Conservation (phyloP, 2,797 vertebrate genomes). For the Girardinus metallicus region DNA sequence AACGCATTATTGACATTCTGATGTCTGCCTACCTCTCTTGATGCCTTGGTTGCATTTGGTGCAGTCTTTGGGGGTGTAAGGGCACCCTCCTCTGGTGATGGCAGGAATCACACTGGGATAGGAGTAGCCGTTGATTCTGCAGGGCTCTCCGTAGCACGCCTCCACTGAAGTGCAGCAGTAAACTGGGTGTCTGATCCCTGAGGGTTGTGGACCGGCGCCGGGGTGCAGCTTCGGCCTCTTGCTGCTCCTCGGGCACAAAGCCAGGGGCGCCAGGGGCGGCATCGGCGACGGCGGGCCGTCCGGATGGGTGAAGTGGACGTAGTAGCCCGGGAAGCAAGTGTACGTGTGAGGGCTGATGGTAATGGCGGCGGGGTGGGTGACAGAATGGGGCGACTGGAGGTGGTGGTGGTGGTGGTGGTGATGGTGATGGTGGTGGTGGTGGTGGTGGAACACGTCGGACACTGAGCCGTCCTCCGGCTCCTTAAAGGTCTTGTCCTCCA, state of each 20-base stretch:
- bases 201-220: conserved; percentile 78
- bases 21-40: conserved; percentile 88
- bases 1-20: background rate
- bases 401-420: conserved; percentile 77
- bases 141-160: conserved; percentile 88
- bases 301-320: conserved; percentile 81
- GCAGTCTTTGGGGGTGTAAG: conserved; percentile 80
- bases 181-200: conserved; percentile 88
- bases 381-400: conserved; percentile 82
- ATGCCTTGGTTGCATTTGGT: conserved; percentile 87
- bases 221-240: conserved; percentile 84
- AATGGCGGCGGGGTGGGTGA: conserved; percentile 73
- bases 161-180: conserved; percentile 91
- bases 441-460: conserved; percentile 86
- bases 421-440: conserved; percentile 77
- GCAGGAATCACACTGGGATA: conserved; percentile 86
- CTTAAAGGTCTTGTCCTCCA: conserved; percentile 89
- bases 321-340: conserved; percentile 83
- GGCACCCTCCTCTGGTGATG: conserved; percentile 84
- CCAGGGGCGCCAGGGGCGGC: conserved; percentile 68
- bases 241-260: conserved; percentile 77
- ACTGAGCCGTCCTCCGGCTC: conserved; percentile 85
- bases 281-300: conserved; percentile 72
- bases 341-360: conserved; percentile 79
- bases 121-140: conserved; percentile 82